These are phyloP conservation scores for Myotis vivesi DNA, from an alignment of 2,797 vertebrate species.

Conservation along the genomic window DNA sequence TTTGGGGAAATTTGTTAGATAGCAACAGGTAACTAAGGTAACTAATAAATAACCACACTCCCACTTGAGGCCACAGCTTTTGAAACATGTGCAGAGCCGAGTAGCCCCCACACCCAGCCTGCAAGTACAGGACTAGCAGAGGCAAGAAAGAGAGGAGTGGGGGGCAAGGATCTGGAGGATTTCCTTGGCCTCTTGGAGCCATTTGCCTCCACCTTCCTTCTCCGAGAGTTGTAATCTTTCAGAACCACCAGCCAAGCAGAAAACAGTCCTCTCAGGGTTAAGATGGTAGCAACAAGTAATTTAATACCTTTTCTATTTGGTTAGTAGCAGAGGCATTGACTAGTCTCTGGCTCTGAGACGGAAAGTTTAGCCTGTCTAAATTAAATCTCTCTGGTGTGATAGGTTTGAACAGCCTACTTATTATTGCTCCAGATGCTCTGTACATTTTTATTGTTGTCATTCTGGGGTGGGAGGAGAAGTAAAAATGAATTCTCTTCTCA, in stretches of 20 bases:
- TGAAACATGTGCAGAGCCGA: background rate
- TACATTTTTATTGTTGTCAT: slow-evolving; percentile 67
- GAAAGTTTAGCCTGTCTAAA: slow-evolving; percentile 73
- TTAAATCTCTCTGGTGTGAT: slow-evolving; percentile 78
- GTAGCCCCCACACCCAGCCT: background rate
- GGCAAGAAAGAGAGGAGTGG: background rate
- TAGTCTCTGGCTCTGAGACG: slow-evolving; percentile 68
- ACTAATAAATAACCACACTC: background rate
- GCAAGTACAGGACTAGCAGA: background rate
- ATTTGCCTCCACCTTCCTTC: background rate
- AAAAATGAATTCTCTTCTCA: slow-evolving; percentile 55
- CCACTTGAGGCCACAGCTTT: background rate
- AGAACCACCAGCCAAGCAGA: slow-evolving; percentile 7
- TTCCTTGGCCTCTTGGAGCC: background rate
- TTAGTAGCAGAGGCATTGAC: slow-evolving; percentile 75
- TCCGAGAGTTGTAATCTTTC: background rate
- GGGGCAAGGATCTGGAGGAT: background rate
- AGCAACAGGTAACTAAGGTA: background rate
- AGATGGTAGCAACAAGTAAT: slow-evolving; percentile 60
- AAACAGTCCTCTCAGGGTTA: slow-evolving; percentile 38
- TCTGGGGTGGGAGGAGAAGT: slow-evolving; percentile 36
- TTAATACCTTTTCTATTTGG: slow-evolving; percentile 61
- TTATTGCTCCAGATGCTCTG: slow-evolving; percentile 70
- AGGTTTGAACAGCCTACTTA: slow-evolving; percentile 67
- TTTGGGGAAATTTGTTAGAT: background rate